Conservation (phyloP, 2,797 vertebrate species). For the Lagorchestes hirsutus region DNA sequence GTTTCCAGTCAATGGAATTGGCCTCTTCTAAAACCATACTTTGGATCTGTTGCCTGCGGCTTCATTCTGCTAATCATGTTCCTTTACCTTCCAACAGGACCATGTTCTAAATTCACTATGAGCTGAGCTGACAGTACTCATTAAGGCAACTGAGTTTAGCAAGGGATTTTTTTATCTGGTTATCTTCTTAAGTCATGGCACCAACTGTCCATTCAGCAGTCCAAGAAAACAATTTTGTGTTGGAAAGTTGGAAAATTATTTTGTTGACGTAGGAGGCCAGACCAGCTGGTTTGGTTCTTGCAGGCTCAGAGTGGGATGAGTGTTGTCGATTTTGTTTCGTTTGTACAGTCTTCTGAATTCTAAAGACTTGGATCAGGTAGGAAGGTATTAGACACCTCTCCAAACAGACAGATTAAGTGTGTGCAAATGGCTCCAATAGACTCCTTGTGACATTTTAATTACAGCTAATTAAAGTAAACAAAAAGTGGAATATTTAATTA, state of each 20-base stretch:
- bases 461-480: conserved; percentile 68
- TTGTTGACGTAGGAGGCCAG: background rate
- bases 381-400: conserved; percentile 27
- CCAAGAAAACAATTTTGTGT: conserved; percentile 24
- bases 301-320: background rate
- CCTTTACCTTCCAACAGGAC: background rate
- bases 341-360: conserved; percentile 33
- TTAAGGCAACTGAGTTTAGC: background rate
- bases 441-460: conserved; percentile 60
- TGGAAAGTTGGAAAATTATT: conserved; percentile 27
- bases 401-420: conserved; percentile 51
- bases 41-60: background rate
- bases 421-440: conserved; percentile 57
- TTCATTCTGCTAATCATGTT: background rate
- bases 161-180: background rate
- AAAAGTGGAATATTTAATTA: conserved; percentile 60
- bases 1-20: background rate
- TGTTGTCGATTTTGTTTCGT: background rate
- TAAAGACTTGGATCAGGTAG: conserved; percentile 14
- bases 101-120: background rate
- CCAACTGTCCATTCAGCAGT: background rate
- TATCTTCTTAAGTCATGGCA: background rate
- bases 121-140: background rate
- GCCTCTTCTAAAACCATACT: background rate
- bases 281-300: conserved; percentile 35